Conservation (phyloP, 2,113 vertebrate genomes). For the Podarcis raffonei region DNA sequence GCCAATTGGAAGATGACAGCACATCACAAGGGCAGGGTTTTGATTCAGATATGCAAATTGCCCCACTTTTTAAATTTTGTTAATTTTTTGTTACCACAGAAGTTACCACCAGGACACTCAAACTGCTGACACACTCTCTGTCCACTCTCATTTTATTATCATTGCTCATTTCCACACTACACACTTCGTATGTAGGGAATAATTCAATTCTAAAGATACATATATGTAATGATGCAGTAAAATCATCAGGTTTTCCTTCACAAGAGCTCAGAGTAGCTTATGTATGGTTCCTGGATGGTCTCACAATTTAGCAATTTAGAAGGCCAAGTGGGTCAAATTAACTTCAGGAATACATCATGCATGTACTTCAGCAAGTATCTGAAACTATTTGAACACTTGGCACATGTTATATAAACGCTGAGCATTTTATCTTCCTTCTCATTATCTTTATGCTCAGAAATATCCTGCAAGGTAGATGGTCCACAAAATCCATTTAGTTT, state of each 20-base stretch:
- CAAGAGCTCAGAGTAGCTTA: not conserved
- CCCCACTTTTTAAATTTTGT: too few species aligned
- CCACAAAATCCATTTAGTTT: not conserved
- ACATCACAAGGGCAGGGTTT: not conserved
- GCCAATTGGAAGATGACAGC: not conserved
- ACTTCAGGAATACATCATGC: not conserved
- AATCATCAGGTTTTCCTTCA: not conserved
- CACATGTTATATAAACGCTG: not conserved
- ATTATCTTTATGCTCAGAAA: not conserved
- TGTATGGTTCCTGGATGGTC: too few species aligned
- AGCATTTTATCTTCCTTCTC: not conserved
- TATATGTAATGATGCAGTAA: not conserved
- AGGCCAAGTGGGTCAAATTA: not conserved
- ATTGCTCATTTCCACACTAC: not conserved
- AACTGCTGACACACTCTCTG: not conserved
- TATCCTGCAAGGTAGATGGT: not conserved
- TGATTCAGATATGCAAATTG: not conserved
- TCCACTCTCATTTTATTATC: not conserved
- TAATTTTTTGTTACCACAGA: too few species aligned
- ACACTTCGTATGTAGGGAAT: not conserved
- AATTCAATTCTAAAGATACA: not conserved
- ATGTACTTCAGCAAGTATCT: too few species aligned
- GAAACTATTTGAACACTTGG: not conserved
- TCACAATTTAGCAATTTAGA: not conserved
- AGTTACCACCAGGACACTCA: too few species aligned